Evolutionary conservation across 64 coral and sea anemone genomes (phyloP).

Genomic region (Cladopsammia gracilis): DNA sequence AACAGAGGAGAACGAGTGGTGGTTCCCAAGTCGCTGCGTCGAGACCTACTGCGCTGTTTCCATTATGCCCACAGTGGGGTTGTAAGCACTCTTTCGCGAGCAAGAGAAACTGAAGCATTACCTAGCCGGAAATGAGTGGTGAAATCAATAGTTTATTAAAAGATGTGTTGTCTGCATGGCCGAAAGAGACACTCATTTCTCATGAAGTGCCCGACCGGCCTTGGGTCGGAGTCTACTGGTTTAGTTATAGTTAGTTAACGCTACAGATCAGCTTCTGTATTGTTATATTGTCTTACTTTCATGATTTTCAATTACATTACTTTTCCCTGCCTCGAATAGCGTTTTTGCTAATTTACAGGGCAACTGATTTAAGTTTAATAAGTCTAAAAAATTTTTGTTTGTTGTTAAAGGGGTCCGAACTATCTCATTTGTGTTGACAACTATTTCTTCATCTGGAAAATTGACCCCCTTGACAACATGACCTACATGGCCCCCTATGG

Average conservation of each 20-base stretch:
- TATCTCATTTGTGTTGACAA: background rate
- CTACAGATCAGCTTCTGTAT: too few relatives aligned
- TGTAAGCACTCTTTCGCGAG: background rate
- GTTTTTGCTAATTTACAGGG: too few relatives aligned
- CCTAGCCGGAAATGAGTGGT: slow-evolving; percentile 6
- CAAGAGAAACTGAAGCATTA: background rate
- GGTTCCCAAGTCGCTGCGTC: slow-evolving; percentile 18
- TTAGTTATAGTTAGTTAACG: background rate
- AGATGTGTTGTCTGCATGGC: slow-evolving; percentile 5
- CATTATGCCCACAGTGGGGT: slow-evolving; percentile 1
- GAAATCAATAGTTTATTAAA: slow-evolving; percentile 24
- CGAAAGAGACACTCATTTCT: background rate
- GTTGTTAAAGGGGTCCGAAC: background rate
- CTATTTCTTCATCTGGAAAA: background rate
- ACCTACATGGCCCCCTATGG: too few relatives aligned
- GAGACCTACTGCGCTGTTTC: background rate
- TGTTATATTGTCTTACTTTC: too few relatives aligned
- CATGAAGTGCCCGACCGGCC: background rate
- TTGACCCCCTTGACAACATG: background rate
- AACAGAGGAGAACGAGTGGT: background rate
- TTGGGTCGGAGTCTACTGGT: background rate
- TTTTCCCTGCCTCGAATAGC: too few relatives aligned
- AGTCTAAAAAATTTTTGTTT: too few relatives aligned
- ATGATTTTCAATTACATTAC: too few relatives aligned
- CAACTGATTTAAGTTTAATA: too few relatives aligned